Evolutionary conservation across 1,140 invertebrate genomes (phyloP), one percentile per base, ranked within the genome.

Genomic region (Drosophila insularis): DNA sequence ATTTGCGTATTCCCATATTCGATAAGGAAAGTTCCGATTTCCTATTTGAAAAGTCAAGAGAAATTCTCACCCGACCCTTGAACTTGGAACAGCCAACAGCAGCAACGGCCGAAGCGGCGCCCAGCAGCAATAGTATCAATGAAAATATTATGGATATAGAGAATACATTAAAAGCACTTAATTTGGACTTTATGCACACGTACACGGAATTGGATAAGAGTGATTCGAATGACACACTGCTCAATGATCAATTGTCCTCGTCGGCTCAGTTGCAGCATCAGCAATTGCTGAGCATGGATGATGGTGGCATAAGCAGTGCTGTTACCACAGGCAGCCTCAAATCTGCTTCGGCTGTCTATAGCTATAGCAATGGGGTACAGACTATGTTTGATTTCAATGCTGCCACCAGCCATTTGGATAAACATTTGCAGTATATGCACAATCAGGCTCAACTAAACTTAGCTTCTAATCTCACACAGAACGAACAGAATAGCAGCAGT

Each of bases 11-110:
- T 23, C 95, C 95, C 2, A 86, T 95, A 1, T 96, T 95, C 94
- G 95, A 95, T 85, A 95, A 95, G 90, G 95, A 95, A 5, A 95
- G 94, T 5, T 95, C 95, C 0, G 95, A 96, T 86, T 95, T 95
- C 76, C 95, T 95, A 80, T 95, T 96, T 70, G 95, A 95, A 4
- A 95, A 95, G 74, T 95, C 95, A 0, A 93, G 95, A 1, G 95
- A 95, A 90, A 89, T 95, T 1, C 90, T 96, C 0, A 94, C 94
- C 0, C 94, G 94, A 53, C 94, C 95, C 0, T 93, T 92, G 32
- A 90, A 89, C 50, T 62, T 74, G n/a, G 84, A 82, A 5, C 69
- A 79, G 37, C 35, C 37, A 13, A 43, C 31, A 32, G 56, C 46
- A 13, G 4, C 32, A 10, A 8, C 32, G 8, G 32, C n/a, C 54